Percentiles rank a stretch among this genome's conserved stretches.
Conservation (phyloP, 2,888 invertebrate genomes). For the Melinaea marsaeus region DNA sequence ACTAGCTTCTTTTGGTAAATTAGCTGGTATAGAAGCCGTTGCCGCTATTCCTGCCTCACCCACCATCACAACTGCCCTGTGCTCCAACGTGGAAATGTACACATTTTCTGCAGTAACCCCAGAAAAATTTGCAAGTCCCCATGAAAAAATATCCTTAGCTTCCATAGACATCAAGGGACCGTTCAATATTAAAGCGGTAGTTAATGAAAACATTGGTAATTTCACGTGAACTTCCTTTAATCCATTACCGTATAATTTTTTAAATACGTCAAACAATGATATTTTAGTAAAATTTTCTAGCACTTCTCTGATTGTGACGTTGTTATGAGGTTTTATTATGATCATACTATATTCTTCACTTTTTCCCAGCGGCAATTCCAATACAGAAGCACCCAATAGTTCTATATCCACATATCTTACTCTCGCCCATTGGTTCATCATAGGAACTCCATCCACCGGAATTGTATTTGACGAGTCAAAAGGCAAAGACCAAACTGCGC, state of each 20-base stretch:
- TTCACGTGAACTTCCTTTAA: not conserved
- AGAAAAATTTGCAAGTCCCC: not conserved
- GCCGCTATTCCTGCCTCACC: not conserved
- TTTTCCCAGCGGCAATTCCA: conserved; percentile 1
- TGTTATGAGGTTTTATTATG: not conserved
- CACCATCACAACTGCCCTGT: not conserved
- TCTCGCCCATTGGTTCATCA: not conserved
- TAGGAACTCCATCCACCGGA: not conserved
- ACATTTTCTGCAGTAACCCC: not conserved
- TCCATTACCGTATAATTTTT: not conserved
- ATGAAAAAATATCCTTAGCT: not conserved
- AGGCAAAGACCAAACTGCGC: not conserved
- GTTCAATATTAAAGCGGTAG: not conserved
- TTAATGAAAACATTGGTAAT: not conserved
- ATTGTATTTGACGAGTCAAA: not conserved
- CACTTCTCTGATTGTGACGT: not conserved
- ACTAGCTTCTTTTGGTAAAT: not conserved
- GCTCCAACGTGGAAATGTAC: conserved; percentile 1
- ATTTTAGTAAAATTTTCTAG: not conserved
- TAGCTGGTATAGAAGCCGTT: not conserved
- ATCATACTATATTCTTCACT: conserved; percentile 5
- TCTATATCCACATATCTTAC: conserved; percentile 1
- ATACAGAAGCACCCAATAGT: not conserved
- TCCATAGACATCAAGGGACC: conserved; percentile 1
- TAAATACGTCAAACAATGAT: not conserved